Percentiles rank a stretch among this genome's conserved stretches.
Evolutionary conservation across 2,797 vertebrate genomes (phyloP).

Genomic region (Synanceia verrucosa): DNA sequence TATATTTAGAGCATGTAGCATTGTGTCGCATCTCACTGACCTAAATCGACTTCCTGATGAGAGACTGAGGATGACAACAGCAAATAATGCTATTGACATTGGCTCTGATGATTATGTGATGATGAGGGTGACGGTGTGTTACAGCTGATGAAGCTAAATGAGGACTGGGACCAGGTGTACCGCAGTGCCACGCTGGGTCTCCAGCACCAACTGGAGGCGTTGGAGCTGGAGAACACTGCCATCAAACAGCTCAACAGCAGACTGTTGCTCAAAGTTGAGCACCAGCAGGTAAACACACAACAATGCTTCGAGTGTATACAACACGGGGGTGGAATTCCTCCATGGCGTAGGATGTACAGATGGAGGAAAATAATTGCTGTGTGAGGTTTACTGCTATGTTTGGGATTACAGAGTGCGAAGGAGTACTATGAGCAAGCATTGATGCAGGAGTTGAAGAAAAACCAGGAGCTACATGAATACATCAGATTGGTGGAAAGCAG

Average conservation of each 20-base stretch:
- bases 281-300: constrained; percentile 79
- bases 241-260: constrained; percentile 80
- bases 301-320: background rate
- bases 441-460: constrained; percentile 85
- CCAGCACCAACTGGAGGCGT: constrained; percentile 74
- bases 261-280: constrained; percentile 83
- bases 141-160: constrained; percentile 87
- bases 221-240: constrained; percentile 77
- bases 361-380: constrained; percentile 10
- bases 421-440: constrained; percentile 84
- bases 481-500: constrained; percentile 76
- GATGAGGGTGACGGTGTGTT: constrained; percentile 36
- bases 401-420: constrained; percentile 67
- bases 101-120: constrained; percentile 6
- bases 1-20: background rate
- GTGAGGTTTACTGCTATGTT: constrained; percentile 11
- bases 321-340: background rate
- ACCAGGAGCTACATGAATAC: constrained; percentile 83
- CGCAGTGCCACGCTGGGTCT: constrained; percentile 77
- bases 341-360: background rate
- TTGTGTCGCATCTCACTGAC: constrained; percentile 7
- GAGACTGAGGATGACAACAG: background rate
- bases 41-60: constrained; percentile 31
- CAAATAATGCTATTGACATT: background rate
- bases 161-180: constrained; percentile 88